Conservation (phyloP, 1,140 invertebrate species). For the Drosophila hydei region DNA sequence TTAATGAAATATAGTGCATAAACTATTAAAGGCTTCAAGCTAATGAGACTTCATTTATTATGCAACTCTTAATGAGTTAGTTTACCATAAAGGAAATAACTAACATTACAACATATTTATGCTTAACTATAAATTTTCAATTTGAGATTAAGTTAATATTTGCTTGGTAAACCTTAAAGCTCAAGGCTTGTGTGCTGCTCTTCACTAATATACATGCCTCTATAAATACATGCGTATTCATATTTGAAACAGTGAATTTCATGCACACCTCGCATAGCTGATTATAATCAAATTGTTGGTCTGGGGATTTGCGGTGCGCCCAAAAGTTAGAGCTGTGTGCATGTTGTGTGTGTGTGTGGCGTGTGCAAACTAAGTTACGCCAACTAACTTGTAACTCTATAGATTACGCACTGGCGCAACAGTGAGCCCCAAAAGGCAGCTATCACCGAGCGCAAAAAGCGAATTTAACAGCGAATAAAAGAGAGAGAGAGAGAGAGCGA, state of each 20-base stretch:
- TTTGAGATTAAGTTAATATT: no score
- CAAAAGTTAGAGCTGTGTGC: conserved; percentile 31
- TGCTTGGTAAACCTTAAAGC: no score
- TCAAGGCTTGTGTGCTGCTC: background rate
- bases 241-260: conserved; percentile 21
- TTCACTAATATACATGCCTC: background rate
- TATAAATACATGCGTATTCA: background rate
- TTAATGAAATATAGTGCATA: no score
- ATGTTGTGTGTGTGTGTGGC: background rate
- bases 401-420: conserved; percentile 7
- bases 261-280: conserved; percentile 21
- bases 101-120: no score
- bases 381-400: conserved; percentile 53
- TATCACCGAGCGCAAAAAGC: conserved; percentile 30
- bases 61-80: no score
- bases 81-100: no score
- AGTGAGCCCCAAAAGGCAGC: conserved; percentile 30
- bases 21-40: no score
- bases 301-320: conserved; percentile 25
- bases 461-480: conserved; percentile 33
- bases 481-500: background rate
- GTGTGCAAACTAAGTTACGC: conserved; percentile 61
- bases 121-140: no score
- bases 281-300: conserved; percentile 46
- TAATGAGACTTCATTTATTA: no score